A percentile compares a stretch with the other conserved stretches of the same genome.
phyloP scores from a whole-genome alignment of 1,140 invertebrate species.

The Nautilus pompilius region DNA sequence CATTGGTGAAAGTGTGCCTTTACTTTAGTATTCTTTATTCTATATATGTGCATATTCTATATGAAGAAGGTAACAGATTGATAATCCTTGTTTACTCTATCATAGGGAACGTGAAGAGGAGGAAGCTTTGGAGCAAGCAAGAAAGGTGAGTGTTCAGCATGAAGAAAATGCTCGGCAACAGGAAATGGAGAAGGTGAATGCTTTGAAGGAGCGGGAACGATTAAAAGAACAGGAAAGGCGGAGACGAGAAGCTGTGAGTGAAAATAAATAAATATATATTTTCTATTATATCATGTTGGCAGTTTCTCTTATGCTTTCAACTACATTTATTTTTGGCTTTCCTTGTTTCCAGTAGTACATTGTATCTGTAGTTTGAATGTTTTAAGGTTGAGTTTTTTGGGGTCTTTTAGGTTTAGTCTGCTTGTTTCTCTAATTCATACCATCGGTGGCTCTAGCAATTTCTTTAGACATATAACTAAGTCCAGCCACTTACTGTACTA shows the following conservation, averaged over 20 bases:
- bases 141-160: constrained; percentile 47
- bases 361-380: neutral
- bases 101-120: constrained; percentile 73
- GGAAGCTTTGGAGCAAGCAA: constrained; percentile 69
- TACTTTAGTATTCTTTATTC: too few species aligned
- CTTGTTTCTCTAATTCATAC: too few species aligned
- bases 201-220: constrained; percentile 67
- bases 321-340: neutral
- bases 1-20: too few species aligned
- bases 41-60: neutral
- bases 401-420: neutral
- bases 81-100: constrained; percentile 3
- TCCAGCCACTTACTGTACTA: too few species aligned
- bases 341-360: neutral
- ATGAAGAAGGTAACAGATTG: neutral
- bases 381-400: neutral
- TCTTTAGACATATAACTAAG: too few species aligned
- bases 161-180: constrained; percentile 14
- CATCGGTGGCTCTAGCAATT: too few species aligned
- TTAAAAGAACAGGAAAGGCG: constrained; percentile 83
- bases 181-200: constrained; percentile 9
- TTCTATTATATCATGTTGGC: neutral
- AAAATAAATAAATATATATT: neutral
- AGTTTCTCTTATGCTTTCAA: constrained; percentile 7
- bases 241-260: constrained; percentile 84